A percentile compares a stretch with the other conserved stretches of the same genome.
These are phyloP conservation scores for Cromileptes altivelis DNA, from an alignment of 2,113 vertebrate genomes.

Conservation along the genomic window DNA sequence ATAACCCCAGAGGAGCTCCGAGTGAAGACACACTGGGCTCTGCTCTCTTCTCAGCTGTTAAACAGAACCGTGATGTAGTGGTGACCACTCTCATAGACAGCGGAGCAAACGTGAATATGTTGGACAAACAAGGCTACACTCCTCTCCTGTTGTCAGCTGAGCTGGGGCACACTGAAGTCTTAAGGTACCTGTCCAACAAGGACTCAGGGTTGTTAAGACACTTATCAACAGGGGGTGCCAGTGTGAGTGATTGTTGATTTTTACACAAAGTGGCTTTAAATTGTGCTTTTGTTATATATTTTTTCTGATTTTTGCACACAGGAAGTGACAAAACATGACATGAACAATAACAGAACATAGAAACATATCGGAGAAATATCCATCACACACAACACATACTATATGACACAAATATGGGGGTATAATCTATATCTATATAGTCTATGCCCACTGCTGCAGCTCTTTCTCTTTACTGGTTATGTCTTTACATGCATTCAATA, in stretches of 20 bases:
- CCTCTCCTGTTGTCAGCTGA: conserved; percentile 85
- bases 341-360: not conserved
- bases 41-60: conserved; percentile 86
- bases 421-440: not conserved
- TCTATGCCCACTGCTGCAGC: not conserved
- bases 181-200: conserved; percentile 50
- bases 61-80: conserved; percentile 76
- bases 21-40: conserved; percentile 65
- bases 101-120: conserved; percentile 78
- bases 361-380: not conserved
- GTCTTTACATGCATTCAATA: not conserved
- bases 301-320: not conserved
- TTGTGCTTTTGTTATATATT: not conserved
- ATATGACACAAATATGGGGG: not conserved
- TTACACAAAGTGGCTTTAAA: not conserved
- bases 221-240: not conserved
- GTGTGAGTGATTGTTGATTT: not conserved
- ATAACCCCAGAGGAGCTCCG: conserved; percentile 70
- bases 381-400: not conserved
- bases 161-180: conserved; percentile 80
- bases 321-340: not conserved
- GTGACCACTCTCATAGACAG: conserved; percentile 80
- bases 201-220: not conserved
- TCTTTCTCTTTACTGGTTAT: not conserved
- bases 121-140: conserved; percentile 80